phyloP scores from a whole-genome alignment of 1,140 invertebrate genomes.

The Harlomillsia oculata region DNA sequence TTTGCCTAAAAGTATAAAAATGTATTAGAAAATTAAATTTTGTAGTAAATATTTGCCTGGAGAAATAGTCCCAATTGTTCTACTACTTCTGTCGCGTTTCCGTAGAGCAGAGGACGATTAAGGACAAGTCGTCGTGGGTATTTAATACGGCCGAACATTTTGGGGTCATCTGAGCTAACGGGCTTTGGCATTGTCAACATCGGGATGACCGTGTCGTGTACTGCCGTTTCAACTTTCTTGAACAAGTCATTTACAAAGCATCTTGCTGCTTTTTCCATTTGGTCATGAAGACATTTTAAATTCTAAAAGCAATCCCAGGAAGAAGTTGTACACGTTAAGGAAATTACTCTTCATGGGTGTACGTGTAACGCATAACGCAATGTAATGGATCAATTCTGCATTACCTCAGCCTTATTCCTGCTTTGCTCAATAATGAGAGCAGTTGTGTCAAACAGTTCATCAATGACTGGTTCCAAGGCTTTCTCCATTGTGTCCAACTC shows the following conservation, averaged over 20 bases:
- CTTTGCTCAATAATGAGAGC: not conserved
- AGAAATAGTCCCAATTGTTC: slow-evolving; percentile 17
- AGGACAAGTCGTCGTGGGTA: slow-evolving; percentile 22
- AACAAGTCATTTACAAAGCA: slow-evolving; percentile 3
- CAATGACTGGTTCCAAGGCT: not conserved
- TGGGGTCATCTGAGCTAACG: not conserved
- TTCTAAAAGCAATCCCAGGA: too few relatives aligned
- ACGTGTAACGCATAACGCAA: too few relatives aligned
- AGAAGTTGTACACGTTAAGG: too few relatives aligned
- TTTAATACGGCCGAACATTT: slow-evolving; percentile 3
- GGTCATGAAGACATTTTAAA: too few relatives aligned
- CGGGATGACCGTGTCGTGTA: not conserved
- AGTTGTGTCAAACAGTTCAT: slow-evolving; percentile 4
- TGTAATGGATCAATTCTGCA: not conserved
- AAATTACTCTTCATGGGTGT: too few relatives aligned
- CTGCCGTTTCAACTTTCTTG: not conserved
- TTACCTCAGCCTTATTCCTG: not conserved
- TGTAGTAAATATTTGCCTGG: slow-evolving; percentile 1
- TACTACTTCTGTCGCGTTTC: slow-evolving; percentile 10
- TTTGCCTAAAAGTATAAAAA: not conserved
- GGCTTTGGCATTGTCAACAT: not conserved
- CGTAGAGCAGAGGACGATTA: slow-evolving; percentile 23
- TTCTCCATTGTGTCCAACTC: not conserved
- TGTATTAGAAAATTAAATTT: slow-evolving; percentile 1
- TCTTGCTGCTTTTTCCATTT: not conserved